Conservation (phyloP, 2,888 invertebrate genomes). For the Coleophora flavipennella region DNA sequence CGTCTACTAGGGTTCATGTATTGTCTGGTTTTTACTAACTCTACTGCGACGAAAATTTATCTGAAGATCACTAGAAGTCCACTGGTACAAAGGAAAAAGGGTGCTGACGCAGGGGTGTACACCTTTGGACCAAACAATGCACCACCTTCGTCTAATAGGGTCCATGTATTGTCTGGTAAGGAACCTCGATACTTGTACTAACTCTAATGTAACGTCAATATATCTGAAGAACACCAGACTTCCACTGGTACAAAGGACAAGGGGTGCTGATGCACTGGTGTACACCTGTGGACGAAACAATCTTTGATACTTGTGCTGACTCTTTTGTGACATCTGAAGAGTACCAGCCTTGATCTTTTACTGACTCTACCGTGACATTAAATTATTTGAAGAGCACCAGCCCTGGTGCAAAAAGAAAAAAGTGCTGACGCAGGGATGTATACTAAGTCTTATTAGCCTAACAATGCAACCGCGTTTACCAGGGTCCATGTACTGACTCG, state of each 20-base stretch:
- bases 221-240: too few species aligned
- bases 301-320: too few species aligned
- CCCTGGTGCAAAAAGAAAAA: constrained; percentile 84
- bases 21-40: too few species aligned
- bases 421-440: constrained; percentile 87
- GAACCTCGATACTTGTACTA: too few species aligned
- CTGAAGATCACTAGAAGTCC: constrained; percentile 86
- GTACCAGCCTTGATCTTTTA: too few species aligned
- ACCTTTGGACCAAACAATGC: constrained; percentile 90
- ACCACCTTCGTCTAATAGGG: constrained; percentile 82
- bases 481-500: constrained; percentile 90
- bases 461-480: constrained; percentile 84
- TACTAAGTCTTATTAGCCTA: constrained; percentile 88
- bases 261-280: too few species aligned
- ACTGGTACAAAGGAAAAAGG: constrained; percentile 85
- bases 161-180: constrained; percentile 89
- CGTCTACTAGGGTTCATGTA: constrained; percentile 86
- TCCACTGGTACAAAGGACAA: too few species aligned
- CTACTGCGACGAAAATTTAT: too few species aligned
- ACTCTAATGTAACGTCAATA: too few species aligned
- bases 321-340: too few species aligned
- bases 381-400: too few species aligned
- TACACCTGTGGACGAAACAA: not conserved
- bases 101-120: constrained; percentile 86
- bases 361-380: too few species aligned